Percentiles rank a stretch among this genome's conserved stretches.
These are phyloP conservation scores for Leucoma salicis DNA, from an alignment of 2,888 invertebrate species.

Conservation along the genomic window DNA sequence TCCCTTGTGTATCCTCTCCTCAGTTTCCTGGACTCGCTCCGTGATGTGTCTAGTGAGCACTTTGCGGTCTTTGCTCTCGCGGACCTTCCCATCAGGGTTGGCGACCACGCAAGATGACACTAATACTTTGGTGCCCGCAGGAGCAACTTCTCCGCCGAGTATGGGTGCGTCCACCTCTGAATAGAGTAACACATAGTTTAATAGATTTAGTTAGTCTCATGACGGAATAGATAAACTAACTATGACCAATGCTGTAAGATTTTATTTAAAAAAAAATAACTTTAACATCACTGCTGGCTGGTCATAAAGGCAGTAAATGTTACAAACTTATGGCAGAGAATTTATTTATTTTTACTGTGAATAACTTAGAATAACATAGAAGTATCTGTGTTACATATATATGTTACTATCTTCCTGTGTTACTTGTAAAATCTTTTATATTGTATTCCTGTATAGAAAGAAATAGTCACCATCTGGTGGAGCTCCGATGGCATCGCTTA, in stretches of 20 bases:
- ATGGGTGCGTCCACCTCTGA: slow-evolving; percentile 52
- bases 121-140: slow-evolving; percentile 60
- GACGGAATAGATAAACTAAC: too few species aligned
- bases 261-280: too few species aligned
- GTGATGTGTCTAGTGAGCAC: slow-evolving; percentile 92
- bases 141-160: slow-evolving; percentile 51
- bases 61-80: slow-evolving; percentile 90
- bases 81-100: slow-evolving; percentile 88
- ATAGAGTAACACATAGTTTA: not conserved
- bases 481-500: slow-evolving; percentile 40
- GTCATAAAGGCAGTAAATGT: too few species aligned
- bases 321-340: too few species aligned
- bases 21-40: slow-evolving; percentile 91
- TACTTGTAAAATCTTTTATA: too few species aligned
- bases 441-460: not conserved
- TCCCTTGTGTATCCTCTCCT: slow-evolving; percentile 91
- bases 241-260: too few species aligned
- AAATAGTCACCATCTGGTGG: slow-evolving; percentile 49
- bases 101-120: slow-evolving; percentile 78
- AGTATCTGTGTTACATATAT: too few species aligned
- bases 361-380: too few species aligned
- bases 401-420: too few species aligned
- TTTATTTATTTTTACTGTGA: too few species aligned
- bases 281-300: too few species aligned
- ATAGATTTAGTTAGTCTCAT: too few species aligned